A percentile compares a stretch with the other conserved stretches of the same genome.
phyloP scores from a whole-genome alignment of 1,140 invertebrate genomes.

The Cyclargus thomasi region DNA sequence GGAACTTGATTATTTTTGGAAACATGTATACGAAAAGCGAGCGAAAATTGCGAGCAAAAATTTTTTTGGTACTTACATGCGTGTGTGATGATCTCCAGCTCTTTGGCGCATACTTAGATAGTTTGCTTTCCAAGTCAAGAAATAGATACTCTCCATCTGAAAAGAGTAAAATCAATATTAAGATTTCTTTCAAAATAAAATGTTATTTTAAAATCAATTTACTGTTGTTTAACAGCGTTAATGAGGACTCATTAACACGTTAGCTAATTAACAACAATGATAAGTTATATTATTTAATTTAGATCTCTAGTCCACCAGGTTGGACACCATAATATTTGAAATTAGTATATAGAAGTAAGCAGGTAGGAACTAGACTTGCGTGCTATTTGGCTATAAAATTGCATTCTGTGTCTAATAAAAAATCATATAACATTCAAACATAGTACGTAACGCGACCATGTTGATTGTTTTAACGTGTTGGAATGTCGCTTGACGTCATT shows the following conservation, averaged over 20 bases:
- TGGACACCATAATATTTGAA: no score
- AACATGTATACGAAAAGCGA: no score
- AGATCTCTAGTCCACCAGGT: no score
- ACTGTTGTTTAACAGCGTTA: no score
- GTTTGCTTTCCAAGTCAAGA: constrained; percentile 93
- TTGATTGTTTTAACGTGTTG: constrained; percentile 18
- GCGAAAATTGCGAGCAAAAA: neutral
- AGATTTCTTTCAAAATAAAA: no score
- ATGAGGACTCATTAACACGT: no score
- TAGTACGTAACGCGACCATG: neutral
- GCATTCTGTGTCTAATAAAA: neutral
- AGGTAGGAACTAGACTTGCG: no score
- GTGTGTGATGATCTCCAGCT: constrained; percentile 95
- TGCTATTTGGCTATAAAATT: neutral
- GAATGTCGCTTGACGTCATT: constrained; percentile 22
- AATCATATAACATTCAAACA: neutral
- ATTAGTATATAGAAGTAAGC: no score
- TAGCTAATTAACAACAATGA: no score
- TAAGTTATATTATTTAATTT: no score
- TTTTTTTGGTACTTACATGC: constrained; percentile 81
- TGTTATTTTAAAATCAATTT: no score
- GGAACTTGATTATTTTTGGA: constrained; percentile 14
- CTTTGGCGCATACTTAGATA: constrained; percentile 96
- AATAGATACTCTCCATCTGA: constrained; percentile 96
- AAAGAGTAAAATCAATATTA: constrained; percentile 55